Conservation (phyloP, 2,797 vertebrate species). For the Peromyscus nudipes region DNA sequence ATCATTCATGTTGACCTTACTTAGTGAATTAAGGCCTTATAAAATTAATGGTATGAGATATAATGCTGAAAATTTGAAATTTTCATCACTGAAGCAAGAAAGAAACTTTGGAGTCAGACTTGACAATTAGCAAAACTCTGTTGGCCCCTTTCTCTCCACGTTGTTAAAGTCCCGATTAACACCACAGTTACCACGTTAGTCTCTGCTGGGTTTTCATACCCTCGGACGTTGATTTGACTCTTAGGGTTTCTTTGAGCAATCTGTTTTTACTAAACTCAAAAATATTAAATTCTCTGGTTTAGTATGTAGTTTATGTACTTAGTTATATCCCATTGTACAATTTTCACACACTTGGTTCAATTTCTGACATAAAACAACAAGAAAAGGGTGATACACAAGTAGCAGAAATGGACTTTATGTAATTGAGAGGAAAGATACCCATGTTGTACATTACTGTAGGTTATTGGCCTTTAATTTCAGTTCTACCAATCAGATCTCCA, state of each 20-base stretch:
- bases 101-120: not conserved
- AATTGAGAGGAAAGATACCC: conserved; percentile 21
- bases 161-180: not conserved
- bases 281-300: not conserved
- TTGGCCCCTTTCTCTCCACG: not conserved
- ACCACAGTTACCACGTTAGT: not conserved
- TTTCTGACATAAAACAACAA: not conserved
- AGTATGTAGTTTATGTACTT: not conserved
- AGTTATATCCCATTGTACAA: conserved; percentile 9
- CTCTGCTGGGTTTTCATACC: conserved; percentile 38
- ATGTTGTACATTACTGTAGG: not conserved
- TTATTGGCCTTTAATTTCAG: conserved; percentile 41
- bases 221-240: conserved; percentile 5
- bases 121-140: not conserved
- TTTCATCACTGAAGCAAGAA: not conserved
- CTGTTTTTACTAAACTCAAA: conserved; percentile 61
- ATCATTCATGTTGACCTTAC: not conserved
- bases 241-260: conserved; percentile 11
- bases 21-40: conserved; percentile 49
- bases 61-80: conserved; percentile 26
- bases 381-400: not conserved
- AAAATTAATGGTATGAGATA: conserved; percentile 39
- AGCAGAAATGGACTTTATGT: not conserved
- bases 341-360: not conserved
- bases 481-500: not conserved